Conservation (phyloP, 2,113 vertebrate genomes). For the Upupa epops region DNA sequence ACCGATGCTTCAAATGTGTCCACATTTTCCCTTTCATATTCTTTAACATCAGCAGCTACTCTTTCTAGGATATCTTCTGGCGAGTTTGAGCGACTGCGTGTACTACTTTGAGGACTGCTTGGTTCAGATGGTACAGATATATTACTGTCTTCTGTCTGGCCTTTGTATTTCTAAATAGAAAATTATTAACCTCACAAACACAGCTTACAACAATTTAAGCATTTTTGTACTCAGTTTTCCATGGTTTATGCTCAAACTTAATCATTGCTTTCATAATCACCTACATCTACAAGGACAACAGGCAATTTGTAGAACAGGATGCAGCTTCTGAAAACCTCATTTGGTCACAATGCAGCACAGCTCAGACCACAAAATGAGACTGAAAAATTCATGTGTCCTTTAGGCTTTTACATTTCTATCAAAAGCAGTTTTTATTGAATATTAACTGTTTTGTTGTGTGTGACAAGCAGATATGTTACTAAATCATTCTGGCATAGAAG, state of each 20-base stretch:
- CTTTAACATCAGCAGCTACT: constrained; percentile 95
- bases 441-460: not conserved
- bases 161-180: constrained; percentile 89
- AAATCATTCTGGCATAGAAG: not conserved
- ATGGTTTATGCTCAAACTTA: not conserved
- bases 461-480: not conserved
- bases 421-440: not conserved
- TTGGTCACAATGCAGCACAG: not conserved
- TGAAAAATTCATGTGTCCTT: not conserved
- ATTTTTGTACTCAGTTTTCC: not conserved
- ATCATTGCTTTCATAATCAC: not conserved
- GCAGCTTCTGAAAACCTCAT: not conserved
- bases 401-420: not conserved
- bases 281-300: not conserved
- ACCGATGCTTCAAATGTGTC: constrained; percentile 95
- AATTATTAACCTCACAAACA: not conserved
- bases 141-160: constrained; percentile 89
- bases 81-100: constrained; percentile 91
- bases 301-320: not conserved
- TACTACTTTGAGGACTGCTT: constrained; percentile 95
- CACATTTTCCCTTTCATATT: constrained; percentile 94
- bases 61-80: constrained; percentile 95
- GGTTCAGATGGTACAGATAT: constrained; percentile 90
- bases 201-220: not conserved
- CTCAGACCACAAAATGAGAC: not conserved